phyloP scores from a whole-genome alignment of 1,140 invertebrate species.

The Palaemon carinicauda region DNA sequence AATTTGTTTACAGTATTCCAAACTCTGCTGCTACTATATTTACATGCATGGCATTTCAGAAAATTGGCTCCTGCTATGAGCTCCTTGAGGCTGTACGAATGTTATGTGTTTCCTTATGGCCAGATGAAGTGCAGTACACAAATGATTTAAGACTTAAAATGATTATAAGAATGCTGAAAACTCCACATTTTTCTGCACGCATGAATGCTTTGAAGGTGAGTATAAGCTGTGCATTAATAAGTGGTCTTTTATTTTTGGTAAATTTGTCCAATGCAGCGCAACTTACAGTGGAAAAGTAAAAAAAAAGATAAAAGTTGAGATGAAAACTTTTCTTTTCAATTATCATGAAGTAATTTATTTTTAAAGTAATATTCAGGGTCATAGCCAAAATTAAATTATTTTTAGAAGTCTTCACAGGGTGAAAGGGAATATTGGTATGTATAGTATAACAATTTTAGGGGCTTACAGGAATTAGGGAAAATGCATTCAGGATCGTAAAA shows the following conservation, averaged over 20 bases:
- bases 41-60: conserved; percentile 60
- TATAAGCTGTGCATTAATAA: conserved; percentile 27
- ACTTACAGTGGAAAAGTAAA: neutral
- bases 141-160: conserved; percentile 67
- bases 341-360: too few relatives aligned
- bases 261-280: neutral
- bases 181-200: conserved; percentile 69
- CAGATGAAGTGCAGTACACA: conserved; percentile 65
- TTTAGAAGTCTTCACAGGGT: too few relatives aligned
- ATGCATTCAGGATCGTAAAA: too few relatives aligned
- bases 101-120: conserved; percentile 67
- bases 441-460: too few relatives aligned
- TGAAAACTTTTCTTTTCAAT: too few relatives aligned
- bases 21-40: neutral
- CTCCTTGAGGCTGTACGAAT: conserved; percentile 67
- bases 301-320: neutral
- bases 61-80: conserved; percentile 68
- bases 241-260: neutral
- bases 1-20: neutral
- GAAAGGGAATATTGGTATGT: too few relatives aligned
- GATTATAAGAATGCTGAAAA: conserved; percentile 69
- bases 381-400: too few relatives aligned
- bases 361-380: too few relatives aligned
- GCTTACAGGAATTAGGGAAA: too few relatives aligned
- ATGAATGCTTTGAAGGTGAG: conserved; percentile 71